A percentile compares a stretch with the other conserved stretches of the same genome.
Evolutionary conservation across 2,797 vertebrate species (phyloP).

Genomic region (Pampus argenteus): DNA sequence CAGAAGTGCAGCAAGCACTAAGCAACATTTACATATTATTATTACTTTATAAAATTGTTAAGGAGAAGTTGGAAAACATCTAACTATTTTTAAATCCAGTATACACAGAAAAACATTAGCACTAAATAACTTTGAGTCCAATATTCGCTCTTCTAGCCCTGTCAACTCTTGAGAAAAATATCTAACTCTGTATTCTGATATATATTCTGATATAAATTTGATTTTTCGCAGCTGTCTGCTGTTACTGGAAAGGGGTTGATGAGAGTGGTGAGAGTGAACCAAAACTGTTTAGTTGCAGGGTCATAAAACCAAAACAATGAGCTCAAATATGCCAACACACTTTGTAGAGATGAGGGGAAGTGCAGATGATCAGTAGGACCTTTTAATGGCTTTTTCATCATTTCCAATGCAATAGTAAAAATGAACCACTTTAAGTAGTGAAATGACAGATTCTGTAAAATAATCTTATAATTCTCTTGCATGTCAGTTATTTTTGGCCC

Average conservation of each 20-base stretch:
- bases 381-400: too few species aligned
- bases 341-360: background rate
- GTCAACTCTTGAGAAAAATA: too few species aligned
- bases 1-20: background rate
- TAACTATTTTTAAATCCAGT: too few species aligned
- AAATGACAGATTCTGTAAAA: background rate
- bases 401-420: conserved; percentile 7
- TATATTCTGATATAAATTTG: too few species aligned
- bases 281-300: background rate
- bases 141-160: too few species aligned
- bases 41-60: background rate
- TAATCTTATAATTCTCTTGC: background rate
- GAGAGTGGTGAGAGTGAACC: background rate
- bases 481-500: conserved; percentile 4
- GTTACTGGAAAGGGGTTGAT: background rate
- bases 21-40: background rate
- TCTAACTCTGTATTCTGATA: too few species aligned
- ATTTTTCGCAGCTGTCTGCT: background rate
- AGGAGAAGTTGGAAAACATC: too few species aligned
- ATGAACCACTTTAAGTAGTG: background rate
- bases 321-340: background rate
- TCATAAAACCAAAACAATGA: background rate
- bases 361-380: background rate
- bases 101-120: too few species aligned
- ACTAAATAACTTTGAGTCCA: too few species aligned